Base-by-base conservation (phyloP, 2,797 vertebrate species). In the Morus bassanus region DNA sequence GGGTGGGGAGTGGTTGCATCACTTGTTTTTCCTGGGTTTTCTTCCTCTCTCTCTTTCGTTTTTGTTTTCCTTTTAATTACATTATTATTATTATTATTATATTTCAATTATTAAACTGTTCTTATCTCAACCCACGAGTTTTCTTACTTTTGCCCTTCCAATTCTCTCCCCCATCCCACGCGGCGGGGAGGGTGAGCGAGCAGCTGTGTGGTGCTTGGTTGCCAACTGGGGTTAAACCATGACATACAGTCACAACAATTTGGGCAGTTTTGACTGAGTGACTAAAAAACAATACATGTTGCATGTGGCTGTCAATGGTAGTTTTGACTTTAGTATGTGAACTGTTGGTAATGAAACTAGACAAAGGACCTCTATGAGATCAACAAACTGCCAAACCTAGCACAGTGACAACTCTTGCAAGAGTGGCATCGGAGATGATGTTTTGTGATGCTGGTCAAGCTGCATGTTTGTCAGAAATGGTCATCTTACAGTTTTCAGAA, bases 391-490 rank as follows among this genome's bases (percentile, higher is more conserved):
- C 19, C 28, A 68, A 57, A 31, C 5, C 11, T 35, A 48, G 21
- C 13, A 22, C 45, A 80, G 35, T 21, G 18, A 59, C 15, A 25
- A 10, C 13, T 77, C 56, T 43, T 59, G 10, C 48, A 51, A 51
- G 22, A 54, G 13, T 22, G 63, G 18, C 13, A 69, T 28, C 1
- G 0, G 8, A 30, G 9, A 54, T 4, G 3, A 22, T 39, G 11
- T 18, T 82, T 73, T 1, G 1, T 56, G 23, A 7, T 31, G 35
- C 13, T 74, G 67, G 22, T 61, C 50, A 76, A 46, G 31, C 27
- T 73, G 25, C 54, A 18, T 17, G 4, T 54, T 77, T 81, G 33
- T 48, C 48, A 56, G 53, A 35, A 56, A 35, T 24, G 7, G 6
- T 41, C 23, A 76, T 24, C 24, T 68, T 33, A 43, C 19, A 67